These are phyloP conservation scores for Drosophila planitibia DNA, from an alignment of 2,888 invertebrate genomes.

Conservation along the genomic window DNA sequence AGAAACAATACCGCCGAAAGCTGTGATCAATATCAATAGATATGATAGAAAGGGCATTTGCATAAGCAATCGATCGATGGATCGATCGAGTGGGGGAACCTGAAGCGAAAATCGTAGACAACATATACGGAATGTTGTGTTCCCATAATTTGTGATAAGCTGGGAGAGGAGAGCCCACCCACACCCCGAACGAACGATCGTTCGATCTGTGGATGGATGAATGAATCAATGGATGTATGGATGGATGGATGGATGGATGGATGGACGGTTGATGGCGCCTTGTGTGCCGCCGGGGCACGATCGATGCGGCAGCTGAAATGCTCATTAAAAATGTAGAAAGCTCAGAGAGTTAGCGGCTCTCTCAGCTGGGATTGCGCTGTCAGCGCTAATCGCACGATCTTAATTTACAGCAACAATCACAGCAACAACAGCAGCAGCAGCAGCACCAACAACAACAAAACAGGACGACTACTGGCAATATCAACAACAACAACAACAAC, in stretches of 20 bases:
- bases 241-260: conserved; percentile 16
- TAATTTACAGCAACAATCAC: conserved; percentile 74
- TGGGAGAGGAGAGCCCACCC: conserved; percentile 35
- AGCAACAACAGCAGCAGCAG: conserved; percentile 20
- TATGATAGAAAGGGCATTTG: conserved; percentile 36
- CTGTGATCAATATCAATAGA: neutral
- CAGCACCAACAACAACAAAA: conserved; percentile 49
- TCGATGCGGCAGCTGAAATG: conserved; percentile 73
- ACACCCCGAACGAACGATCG: conserved; percentile 14
- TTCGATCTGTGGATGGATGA: conserved; percentile 13
- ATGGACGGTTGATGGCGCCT: conserved; percentile 42
- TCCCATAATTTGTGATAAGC: conserved; percentile 64
- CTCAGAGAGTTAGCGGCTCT: conserved; percentile 55
- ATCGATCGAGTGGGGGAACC: conserved; percentile 14
- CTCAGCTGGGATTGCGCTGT: conserved; percentile 59
- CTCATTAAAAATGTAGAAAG: conserved; percentile 80
- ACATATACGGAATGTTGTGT: conserved; percentile 27
- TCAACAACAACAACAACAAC: conserved; percentile 27
- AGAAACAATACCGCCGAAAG: neutral
- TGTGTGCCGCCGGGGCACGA: conserved; percentile 61
- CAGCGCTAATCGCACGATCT: conserved; percentile 78
- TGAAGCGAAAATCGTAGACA: conserved; percentile 19
- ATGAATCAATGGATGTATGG: conserved; percentile 5
- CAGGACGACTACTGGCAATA: conserved; percentile 59
- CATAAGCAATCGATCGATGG: conserved; percentile 13